phyloP scores from a whole-genome alignment of 2,113 vertebrate genomes.

The Mustelus asterias region DNA sequence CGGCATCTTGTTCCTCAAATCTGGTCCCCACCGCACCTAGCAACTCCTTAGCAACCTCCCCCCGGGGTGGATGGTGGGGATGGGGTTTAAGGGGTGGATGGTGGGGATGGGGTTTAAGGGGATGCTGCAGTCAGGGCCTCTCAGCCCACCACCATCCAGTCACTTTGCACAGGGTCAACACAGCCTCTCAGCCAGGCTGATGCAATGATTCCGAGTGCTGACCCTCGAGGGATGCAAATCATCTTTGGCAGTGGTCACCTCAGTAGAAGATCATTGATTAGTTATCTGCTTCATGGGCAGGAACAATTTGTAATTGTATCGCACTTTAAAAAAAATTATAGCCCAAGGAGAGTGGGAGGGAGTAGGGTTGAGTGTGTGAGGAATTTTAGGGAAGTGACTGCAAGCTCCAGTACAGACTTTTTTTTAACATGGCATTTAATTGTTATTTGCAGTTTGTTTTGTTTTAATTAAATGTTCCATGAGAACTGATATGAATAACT shows the following conservation, averaged over 20 bases:
- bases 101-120: not conserved
- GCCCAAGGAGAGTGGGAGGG: not conserved
- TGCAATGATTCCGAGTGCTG: not conserved
- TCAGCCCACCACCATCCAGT: not conserved
- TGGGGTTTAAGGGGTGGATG: not conserved
- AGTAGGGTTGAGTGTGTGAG: not conserved
- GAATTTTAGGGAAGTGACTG: not conserved
- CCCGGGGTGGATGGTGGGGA: not conserved
- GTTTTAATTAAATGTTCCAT: not conserved
- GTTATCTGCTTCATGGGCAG: not conserved
- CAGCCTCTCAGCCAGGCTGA: not conserved
- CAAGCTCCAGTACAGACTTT: not conserved
- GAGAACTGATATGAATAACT: not conserved
- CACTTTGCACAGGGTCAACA: not conserved
- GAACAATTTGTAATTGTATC: not conserved
- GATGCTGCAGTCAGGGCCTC: not conserved
- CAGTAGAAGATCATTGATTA: not conserved
- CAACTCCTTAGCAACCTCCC: not conserved
- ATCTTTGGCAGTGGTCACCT: not conserved
- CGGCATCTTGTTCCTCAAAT: not conserved
- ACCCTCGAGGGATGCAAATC: not conserved
- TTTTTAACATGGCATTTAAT: not conserved
- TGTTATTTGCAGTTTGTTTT: not conserved
- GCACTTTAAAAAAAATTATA: not conserved
- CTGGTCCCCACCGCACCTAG: not conserved